Evolutionary conservation across 2,888 invertebrate genomes (phyloP).

Genomic region (Lasioglossum marginatum): DNA sequence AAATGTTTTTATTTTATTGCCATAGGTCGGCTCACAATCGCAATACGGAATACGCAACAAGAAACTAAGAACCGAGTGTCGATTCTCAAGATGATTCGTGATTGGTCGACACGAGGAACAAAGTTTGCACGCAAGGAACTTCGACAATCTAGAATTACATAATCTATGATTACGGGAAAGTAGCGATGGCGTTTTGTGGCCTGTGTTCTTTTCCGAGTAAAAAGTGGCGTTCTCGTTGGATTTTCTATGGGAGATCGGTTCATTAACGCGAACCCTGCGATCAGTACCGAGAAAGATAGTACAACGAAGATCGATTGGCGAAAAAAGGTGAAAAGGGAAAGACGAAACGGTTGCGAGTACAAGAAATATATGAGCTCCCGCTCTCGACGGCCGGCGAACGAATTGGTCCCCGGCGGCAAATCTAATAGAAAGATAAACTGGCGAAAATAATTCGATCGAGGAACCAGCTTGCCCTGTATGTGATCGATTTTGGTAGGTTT

Average conservation of each 20-base stretch:
- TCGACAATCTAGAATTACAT: slow-evolving; percentile 53
- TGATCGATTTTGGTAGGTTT: slow-evolving; percentile 55
- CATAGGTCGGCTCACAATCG: not conserved
- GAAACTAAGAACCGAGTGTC: not conserved
- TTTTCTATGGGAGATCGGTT: slow-evolving; percentile 58
- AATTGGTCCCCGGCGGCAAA: slow-evolving; percentile 53
- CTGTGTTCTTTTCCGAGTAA: slow-evolving; percentile 54
- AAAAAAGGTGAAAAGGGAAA: not conserved
- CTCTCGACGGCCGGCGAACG: slow-evolving; percentile 59
- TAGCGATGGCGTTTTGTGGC: slow-evolving; percentile 66
- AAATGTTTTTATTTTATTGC: too few species aligned
- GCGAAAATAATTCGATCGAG: slow-evolving; percentile 28
- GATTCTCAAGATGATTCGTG: not conserved
- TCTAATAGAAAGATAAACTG: slow-evolving; percentile 57
- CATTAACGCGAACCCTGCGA: slow-evolving; percentile 19
- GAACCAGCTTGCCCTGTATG: slow-evolving; percentile 40
- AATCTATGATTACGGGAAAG: slow-evolving; percentile 56
- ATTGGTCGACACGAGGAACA: slow-evolving; percentile 26
- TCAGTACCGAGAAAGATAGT: slow-evolving; percentile 1
- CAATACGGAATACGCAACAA: not conserved
- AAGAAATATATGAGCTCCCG: slow-evolving; percentile 43
- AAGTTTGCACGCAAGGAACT: slow-evolving; percentile 15
- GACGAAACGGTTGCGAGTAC: slow-evolving; percentile 7
- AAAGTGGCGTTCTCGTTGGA: slow-evolving; percentile 49
- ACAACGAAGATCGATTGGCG: not conserved